These are phyloP conservation scores for Junco hyemalis DNA, from an alignment of 2,113 vertebrate species.

Conservation along the genomic window DNA sequence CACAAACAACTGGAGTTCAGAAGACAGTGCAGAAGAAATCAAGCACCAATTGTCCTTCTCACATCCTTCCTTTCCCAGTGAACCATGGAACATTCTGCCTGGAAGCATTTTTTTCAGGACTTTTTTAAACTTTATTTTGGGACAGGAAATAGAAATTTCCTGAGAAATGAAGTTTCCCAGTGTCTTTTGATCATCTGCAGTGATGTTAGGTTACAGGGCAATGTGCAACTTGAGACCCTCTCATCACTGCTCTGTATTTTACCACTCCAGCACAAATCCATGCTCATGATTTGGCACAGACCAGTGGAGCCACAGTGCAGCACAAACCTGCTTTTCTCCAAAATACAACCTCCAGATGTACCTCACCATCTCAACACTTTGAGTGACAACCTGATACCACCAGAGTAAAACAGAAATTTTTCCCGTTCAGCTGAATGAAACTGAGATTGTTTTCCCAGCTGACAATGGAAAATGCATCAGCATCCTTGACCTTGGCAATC, in stretches of 20 bases:
- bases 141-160: background rate
- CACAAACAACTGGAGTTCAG: background rate
- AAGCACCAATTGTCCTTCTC: background rate
- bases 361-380: background rate
- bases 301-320: background rate
- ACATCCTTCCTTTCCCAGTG: background rate
- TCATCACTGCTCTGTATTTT: background rate
- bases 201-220: background rate
- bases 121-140: background rate
- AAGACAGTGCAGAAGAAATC: background rate
- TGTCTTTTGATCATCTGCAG: background rate
- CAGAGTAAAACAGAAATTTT: background rate
- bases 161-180: background rate
- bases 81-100: background rate
- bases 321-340: background rate
- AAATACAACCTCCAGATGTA: background rate
- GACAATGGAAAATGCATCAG: background rate
- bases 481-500: background rate
- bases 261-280: background rate
- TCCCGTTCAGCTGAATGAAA: background rate
- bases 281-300: fast-evolving
- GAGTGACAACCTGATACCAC: background rate
- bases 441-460: background rate
- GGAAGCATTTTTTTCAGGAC: background rate
- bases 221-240: background rate